These are phyloP conservation scores for Steromphala cineraria DNA, from an alignment of 2,888 invertebrate genomes.

Conservation along the genomic window DNA sequence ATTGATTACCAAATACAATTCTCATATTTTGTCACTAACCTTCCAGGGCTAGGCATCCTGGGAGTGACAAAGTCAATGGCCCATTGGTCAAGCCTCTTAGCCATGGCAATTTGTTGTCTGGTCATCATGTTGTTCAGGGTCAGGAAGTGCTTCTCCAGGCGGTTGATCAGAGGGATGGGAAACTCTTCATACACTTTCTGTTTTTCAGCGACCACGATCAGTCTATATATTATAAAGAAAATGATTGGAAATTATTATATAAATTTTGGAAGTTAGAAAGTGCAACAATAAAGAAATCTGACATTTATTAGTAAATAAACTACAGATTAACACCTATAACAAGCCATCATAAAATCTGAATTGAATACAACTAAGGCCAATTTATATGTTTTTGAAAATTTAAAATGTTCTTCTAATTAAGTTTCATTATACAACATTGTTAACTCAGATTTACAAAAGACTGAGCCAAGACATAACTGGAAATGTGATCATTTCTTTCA, in stretches of 20 bases:
- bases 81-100: conserved; percentile 54
- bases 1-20: too few relatives aligned
- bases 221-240: conserved; percentile 35
- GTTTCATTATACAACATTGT: too few relatives aligned
- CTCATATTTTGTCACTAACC: background rate
- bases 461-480: too few relatives aligned
- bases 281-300: too few relatives aligned
- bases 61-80: conserved; percentile 42
- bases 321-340: background rate
- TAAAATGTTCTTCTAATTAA: too few relatives aligned
- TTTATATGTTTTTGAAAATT: too few relatives aligned
- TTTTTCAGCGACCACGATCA: conserved; percentile 72
- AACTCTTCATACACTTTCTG: conserved; percentile 69
- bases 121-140: conserved; percentile 66
- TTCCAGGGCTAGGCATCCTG: background rate
- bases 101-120: conserved; percentile 49
- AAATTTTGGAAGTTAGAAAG: too few relatives aligned
- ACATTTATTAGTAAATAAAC: background rate
- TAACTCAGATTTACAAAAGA: too few relatives aligned
- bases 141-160: conserved; percentile 73
- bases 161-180: conserved; percentile 72
- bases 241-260: too few relatives aligned
- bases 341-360: too few relatives aligned
- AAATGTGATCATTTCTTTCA: too few relatives aligned
- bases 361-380: too few relatives aligned